Evolutionary conservation across 2,888 invertebrate genomes (phyloP).

Genomic region (Zaprionus lineosus): DNA sequence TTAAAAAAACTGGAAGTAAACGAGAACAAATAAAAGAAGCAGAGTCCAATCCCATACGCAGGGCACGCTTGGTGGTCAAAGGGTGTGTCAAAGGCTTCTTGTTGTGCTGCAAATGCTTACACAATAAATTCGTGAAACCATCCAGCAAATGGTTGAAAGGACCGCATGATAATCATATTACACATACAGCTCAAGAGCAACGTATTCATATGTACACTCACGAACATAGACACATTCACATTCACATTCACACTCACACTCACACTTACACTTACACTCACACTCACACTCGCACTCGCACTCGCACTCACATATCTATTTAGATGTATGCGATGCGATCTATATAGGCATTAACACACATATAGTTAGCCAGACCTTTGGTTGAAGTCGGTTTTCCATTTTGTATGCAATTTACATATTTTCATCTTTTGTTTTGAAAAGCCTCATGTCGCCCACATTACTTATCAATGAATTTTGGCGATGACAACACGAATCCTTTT

Average conservation of each 20-base stretch:
- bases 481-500: too few relatives aligned
- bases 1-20: not conserved
- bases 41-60: too few relatives aligned
- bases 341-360: not conserved
- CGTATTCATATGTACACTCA: too few relatives aligned
- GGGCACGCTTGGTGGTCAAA: too few relatives aligned
- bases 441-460: slow-evolving; percentile 47
- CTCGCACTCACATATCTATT: not conserved
- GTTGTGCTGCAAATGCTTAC: slow-evolving; percentile 21
- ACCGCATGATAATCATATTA: slow-evolving; percentile 59
- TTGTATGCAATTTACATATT: slow-evolving; percentile 61
- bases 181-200: slow-evolving; percentile 41
- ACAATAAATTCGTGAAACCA: slow-evolving; percentile 50
- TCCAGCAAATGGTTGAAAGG: slow-evolving; percentile 33
- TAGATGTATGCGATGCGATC: not conserved
- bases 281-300: too few relatives aligned
- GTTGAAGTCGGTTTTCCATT: slow-evolving; percentile 28
- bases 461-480: slow-evolving; percentile 35
- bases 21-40: too few relatives aligned
- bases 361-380: not conserved
- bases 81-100: slow-evolving; percentile 11
- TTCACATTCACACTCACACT: too few relatives aligned
- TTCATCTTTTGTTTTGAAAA: slow-evolving; percentile 60
- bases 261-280: too few relatives aligned
- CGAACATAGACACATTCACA: slow-evolving; percentile 1